Evolutionary conservation across 1,140 invertebrate genomes (phyloP), one percentile per base, ranked within the genome.

Genomic region (Cydia splendana): DNA sequence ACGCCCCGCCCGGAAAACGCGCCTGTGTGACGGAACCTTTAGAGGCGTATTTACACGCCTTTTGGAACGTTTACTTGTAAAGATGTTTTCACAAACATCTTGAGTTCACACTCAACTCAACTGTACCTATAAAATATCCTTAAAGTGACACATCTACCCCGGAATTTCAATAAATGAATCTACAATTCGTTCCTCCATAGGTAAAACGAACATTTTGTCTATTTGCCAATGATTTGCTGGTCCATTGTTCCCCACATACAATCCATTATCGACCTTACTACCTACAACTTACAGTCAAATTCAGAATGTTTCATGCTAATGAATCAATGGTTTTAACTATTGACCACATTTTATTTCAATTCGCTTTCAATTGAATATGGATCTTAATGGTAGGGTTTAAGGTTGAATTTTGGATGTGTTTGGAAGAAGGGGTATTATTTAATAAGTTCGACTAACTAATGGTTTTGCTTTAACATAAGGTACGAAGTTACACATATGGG

Each of bases 131-230:
- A 45, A 10, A 45, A 45, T 45, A 45, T 45, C 42, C 42, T 0
- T 45, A 3, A 53, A 57, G 7, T 57, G 53, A 57, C 53, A n/a
- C 53, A 57, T 57, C 53, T 57, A 57, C 3, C 6, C 53, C 4
- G 6, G 12, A 4, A 18, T 20, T 57, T 3, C n/a, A 20, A 57
- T 57, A 57, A 57, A 57, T n/a, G 53, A 0, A 57, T 57, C 53
- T 57, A 57, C 53, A 57, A 57, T 57, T 57, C 48, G 48, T 13
- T 57, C 53, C n/a, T 57, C 7, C 53, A 57, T 57, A 57, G 53
- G 53, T 57, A 57, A 57, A 57, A 57, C 45, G 45, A 48, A 48
- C 45, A 48, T 48, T 48, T 48, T 15, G 53, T 18, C 53, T 57
- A 57, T 57, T 57, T 57, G 53, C 15, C 53, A 57, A 57, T 57